Base-by-base conservation (phyloP, 2,888 invertebrate genomes). In the Thecocarcelia acutangulata region DNA sequence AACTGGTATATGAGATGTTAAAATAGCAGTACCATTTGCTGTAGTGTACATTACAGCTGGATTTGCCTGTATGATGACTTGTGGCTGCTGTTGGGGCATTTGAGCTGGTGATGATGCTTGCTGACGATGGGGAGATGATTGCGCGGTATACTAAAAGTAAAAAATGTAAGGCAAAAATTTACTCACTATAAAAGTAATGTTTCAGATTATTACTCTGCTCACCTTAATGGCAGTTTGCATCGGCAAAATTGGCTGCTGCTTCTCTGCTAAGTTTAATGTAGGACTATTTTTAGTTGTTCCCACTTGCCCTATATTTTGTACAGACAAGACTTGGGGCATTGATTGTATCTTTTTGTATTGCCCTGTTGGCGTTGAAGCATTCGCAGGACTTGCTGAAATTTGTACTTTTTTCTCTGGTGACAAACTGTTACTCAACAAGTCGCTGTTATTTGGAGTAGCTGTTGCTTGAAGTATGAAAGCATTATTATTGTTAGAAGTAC, bases 1-100 rank as follows among this genome's bases (percentile, higher is more conserved):
- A 19, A 96, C 92, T 11, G 96, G 95, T 86, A 96, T 95, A 21
- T 95, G 85, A 0, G 87, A 94, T 68, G 95, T 93, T 1, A 95
- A 93, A 83, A 96, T 91, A 28, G 96, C 92, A 64, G 95, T 93
- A 15, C 94, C 93, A 90, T 91, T 93, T 17, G 92, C 91, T 15
- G 92, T 91, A 83, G 92, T 92, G 83, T 93, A 93, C 91, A 93
- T 91, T 40, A 93, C 91, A 28, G 92, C 91, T 78, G 91, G 89
- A 90, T 93, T 94, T 3, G 94, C 92, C 88, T 94, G 94, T 64
- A 95, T 90, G 64, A 95, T 92, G 48, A 95, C 92, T 85, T 94
- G 93, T 59, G 91, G 86, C 24, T 85, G 75, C 17, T 48, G 80
- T 3, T 56, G 72, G 24, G 17, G 66, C 13, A 12, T 44, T 28